Conservation (phyloP, 2,888 invertebrate species). For the Leucozona laternaria region DNA sequence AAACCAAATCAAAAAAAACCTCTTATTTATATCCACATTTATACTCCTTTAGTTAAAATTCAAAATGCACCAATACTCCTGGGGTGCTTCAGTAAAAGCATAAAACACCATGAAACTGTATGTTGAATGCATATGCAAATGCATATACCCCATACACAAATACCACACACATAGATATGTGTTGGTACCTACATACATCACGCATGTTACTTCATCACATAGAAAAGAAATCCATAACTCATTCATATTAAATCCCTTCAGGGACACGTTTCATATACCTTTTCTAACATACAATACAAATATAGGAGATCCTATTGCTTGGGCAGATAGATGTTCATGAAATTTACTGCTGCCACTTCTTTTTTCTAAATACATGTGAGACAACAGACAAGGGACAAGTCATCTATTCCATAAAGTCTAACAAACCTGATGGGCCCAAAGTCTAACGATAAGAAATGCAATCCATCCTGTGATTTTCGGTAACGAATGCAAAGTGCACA, state of each 20-base stretch:
- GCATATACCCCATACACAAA: not conserved
- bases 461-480: constrained; percentile 64
- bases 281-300: not conserved
- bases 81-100: not conserved
- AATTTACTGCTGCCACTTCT: constrained; percentile 40
- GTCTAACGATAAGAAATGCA: constrained; percentile 51
- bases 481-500: constrained; percentile 68
- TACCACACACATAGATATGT: not conserved
- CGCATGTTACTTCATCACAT: constrained; percentile 4
- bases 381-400: constrained; percentile 10
- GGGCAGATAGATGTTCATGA: constrained; percentile 39
- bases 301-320: constrained; percentile 55
- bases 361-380: not conserved
- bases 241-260: constrained; percentile 56
- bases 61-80: constrained; percentile 42
- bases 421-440: constrained; percentile 19
- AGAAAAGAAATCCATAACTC: constrained; percentile 58
- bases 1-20: constrained; percentile 32
- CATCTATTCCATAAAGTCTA: constrained; percentile 8
- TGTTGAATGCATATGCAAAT: not conserved
- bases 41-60: not conserved
- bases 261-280: constrained; percentile 57
- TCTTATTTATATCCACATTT: not conserved
- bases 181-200: not conserved
- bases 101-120: constrained; percentile 10